A percentile compares a stretch with the other conserved stretches of the same genome.
Conservation (phyloP, 2,113 vertebrate species). For the Lophius piscatorius region DNA sequence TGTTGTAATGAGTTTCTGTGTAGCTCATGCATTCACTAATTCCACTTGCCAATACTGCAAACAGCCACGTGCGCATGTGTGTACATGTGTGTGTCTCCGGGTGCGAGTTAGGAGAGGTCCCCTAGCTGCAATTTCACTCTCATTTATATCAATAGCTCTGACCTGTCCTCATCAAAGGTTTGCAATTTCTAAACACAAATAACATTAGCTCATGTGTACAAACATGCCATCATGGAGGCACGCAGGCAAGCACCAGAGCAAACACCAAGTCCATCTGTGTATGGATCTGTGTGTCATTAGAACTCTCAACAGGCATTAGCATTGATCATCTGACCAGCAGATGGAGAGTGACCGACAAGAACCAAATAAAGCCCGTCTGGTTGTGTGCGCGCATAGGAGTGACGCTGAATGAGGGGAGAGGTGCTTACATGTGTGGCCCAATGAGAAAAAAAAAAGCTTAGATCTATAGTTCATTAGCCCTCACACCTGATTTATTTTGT, state of each 20-base stretch:
- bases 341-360: constrained; percentile 70
- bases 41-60: constrained; percentile 80
- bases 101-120: constrained; percentile 64
- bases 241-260: constrained; percentile 1
- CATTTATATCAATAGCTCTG: constrained; percentile 75
- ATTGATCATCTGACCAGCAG: constrained; percentile 76
- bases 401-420: not conserved
- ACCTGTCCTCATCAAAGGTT: constrained; percentile 70
- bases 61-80: constrained; percentile 62
- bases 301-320: constrained; percentile 68
- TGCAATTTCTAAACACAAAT: constrained; percentile 69
- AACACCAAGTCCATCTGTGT: constrained; percentile 52
- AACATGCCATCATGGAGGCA: not conserved
- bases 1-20: constrained; percentile 82
- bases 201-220: constrained; percentile 56
- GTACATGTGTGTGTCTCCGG: constrained; percentile 28
- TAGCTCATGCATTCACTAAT: constrained; percentile 82
- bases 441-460: constrained; percentile 14
- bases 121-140: constrained; percentile 63
- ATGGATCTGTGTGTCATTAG: constrained; percentile 70
- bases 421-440: constrained; percentile 24
- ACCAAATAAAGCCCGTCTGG: constrained; percentile 49
- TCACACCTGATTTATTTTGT: constrained; percentile 20
- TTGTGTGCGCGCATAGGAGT: not conserved
- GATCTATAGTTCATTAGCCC: constrained; percentile 57